Percentiles rank a stretch among this genome's conserved stretches.
phyloP scores from a whole-genome alignment of 1,140 invertebrate species.

The Apis florea region DNA sequence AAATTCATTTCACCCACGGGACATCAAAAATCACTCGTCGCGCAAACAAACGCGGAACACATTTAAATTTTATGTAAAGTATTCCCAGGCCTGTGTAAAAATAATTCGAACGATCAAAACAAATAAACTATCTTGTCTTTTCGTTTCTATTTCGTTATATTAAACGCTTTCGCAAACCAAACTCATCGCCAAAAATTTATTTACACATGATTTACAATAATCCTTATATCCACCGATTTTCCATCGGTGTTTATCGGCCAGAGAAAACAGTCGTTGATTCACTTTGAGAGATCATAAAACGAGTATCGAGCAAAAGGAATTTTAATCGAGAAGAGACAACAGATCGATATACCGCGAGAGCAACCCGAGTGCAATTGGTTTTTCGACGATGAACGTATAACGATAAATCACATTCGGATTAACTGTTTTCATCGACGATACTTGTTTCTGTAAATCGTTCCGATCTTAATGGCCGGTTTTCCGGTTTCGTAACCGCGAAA shows the following conservation, averaged over 20 bases:
- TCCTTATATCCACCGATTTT: background rate
- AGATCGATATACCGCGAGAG: conserved; percentile 13
- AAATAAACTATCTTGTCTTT: background rate
- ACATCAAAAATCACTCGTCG: no score
- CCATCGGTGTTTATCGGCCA: background rate
- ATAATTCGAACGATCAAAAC: background rate
- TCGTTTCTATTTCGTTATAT: background rate
- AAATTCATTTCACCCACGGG: no score
- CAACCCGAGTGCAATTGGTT: background rate
- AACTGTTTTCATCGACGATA: conserved; percentile 39
- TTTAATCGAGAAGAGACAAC: conserved; percentile 1
- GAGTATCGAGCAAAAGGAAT: background rate
- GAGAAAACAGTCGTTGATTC: background rate
- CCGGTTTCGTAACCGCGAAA: conserved; percentile 50
- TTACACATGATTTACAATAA: background rate
- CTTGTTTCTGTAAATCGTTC: conserved; percentile 48
- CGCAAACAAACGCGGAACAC: no score
- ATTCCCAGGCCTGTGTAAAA: background rate
- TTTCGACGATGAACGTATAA: background rate
- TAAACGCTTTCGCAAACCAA: background rate
- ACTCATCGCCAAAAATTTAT: background rate
- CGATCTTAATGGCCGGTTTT: conserved; percentile 51
- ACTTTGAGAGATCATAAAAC: background rate
- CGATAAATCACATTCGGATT: conserved; percentile 51
- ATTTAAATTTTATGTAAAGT: background rate